phyloP scores from a whole-genome alignment of 2,113 vertebrate genomes.

The Chloebia gouldiae region DNA sequence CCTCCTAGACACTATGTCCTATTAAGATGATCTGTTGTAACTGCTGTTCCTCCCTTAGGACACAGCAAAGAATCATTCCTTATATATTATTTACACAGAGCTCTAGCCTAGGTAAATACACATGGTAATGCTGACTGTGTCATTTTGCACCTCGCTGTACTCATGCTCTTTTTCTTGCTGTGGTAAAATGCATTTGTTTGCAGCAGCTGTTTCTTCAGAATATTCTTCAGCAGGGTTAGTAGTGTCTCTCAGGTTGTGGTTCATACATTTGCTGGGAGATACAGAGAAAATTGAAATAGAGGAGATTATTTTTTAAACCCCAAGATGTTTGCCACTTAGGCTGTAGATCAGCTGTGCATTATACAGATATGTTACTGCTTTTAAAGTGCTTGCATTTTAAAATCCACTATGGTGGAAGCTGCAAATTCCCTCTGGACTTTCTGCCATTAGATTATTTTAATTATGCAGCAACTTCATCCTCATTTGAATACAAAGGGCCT shows the following conservation, averaged over 20 bases:
- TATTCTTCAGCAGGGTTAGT: neutral
- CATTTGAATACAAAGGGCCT: neutral
- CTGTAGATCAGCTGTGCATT: neutral
- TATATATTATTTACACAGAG: constrained; percentile 30
- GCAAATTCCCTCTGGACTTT: neutral
- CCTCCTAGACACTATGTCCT: neutral
- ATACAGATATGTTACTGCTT: neutral
- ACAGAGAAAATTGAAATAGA: neutral
- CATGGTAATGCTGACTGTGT: constrained; percentile 37
- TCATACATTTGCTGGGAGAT: neutral
- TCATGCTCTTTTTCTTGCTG: neutral
- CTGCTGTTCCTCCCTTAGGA: constrained; percentile 10
- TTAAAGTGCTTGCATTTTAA: constrained; percentile 4
- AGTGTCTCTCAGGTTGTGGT: neutral
- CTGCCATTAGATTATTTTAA: neutral
- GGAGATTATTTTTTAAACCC: neutral
- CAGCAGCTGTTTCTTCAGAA: neutral
- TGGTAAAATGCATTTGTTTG: neutral
- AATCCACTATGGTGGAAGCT: neutral
- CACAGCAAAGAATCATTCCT: neutral
- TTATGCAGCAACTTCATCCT: neutral
- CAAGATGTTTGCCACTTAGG: neutral
- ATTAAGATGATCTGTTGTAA: constrained; percentile 54
- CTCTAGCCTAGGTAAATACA: constrained; percentile 24
- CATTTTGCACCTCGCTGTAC: neutral